These are phyloP conservation scores for Platycnemis pennipes DNA, from an alignment of 2,888 invertebrate genomes.

Conservation along the genomic window DNA sequence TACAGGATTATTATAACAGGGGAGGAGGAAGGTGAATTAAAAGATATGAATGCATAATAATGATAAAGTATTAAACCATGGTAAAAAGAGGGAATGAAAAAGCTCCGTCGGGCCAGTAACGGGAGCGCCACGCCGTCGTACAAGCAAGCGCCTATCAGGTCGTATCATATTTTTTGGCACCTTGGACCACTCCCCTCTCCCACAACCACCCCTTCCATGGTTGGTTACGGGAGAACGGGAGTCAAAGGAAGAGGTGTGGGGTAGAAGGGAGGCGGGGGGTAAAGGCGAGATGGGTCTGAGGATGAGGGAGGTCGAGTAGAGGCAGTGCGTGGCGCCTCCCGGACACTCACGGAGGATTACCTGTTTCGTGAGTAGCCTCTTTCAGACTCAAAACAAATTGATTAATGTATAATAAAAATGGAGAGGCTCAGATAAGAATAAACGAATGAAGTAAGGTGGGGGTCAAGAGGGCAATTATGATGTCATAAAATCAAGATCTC, in stretches of 20 bases:
- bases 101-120: constrained; percentile 30
- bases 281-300: neutral
- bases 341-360: constrained; percentile 31
- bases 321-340: neutral
- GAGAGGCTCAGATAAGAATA: neutral
- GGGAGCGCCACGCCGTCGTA: constrained; percentile 43
- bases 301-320: neutral
- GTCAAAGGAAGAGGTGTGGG: neutral
- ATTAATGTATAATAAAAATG: neutral
- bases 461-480: neutral
- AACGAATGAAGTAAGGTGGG: neutral
- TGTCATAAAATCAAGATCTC: neutral
- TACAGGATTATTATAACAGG: neutral
- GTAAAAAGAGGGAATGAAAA: neutral
- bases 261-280: neutral
- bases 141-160: constrained; percentile 46
- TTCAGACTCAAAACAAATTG: constrained; percentile 2
- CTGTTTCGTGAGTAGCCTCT: neutral
- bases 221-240: neutral
- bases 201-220: neutral
- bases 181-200: neutral
- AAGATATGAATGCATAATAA: neutral
- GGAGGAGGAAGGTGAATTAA: neutral
- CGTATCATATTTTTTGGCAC: constrained; percentile 53
- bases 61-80: neutral